These are phyloP conservation scores for Trialeurodes vaporariorum DNA, from an alignment of 1,140 invertebrate genomes.

Conservation along the genomic window DNA sequence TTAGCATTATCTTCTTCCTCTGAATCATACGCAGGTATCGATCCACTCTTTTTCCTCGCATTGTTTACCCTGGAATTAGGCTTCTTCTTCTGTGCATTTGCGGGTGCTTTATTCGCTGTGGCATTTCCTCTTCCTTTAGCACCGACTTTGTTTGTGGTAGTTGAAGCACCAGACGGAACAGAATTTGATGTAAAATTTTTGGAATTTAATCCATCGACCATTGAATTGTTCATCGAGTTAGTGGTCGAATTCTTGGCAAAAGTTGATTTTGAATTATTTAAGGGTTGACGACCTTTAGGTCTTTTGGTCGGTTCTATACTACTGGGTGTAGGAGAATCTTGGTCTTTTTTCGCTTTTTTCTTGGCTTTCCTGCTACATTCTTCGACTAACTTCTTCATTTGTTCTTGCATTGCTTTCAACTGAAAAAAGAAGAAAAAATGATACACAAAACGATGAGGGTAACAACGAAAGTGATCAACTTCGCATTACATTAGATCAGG, in stretches of 20 bases:
- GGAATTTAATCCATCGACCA: too few relatives aligned
- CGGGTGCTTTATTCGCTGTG: slow-evolving; percentile 36
- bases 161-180: too few relatives aligned
- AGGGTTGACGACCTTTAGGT: slow-evolving; percentile 5
- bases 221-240: too few relatives aligned
- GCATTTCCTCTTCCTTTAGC: slow-evolving; percentile 44
- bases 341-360: slow-evolving; percentile 60
- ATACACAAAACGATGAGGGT: too few relatives aligned
- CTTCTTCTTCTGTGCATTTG: slow-evolving; percentile 43
- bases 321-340: slow-evolving; percentile 37
- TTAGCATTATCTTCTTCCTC: slow-evolving; percentile 95
- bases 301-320: slow-evolving; percentile 37
- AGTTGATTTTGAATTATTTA: neutral
- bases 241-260: neutral
- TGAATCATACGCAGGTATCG: slow-evolving; percentile 53
- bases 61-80: slow-evolving; percentile 34
- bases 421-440: slow-evolving; percentile 36
- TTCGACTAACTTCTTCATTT: slow-evolving; percentile 77
- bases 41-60: slow-evolving; percentile 32
- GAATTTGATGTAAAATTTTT: too few relatives aligned
- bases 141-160: slow-evolving; percentile 33
- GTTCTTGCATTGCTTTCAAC: slow-evolving; percentile 80
- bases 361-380: slow-evolving; percentile 65
- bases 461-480: too few relatives aligned
- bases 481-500: too few relatives aligned